phyloP scores from a whole-genome alignment of 2,888 invertebrate species.

The Drosophila algonquin region DNA sequence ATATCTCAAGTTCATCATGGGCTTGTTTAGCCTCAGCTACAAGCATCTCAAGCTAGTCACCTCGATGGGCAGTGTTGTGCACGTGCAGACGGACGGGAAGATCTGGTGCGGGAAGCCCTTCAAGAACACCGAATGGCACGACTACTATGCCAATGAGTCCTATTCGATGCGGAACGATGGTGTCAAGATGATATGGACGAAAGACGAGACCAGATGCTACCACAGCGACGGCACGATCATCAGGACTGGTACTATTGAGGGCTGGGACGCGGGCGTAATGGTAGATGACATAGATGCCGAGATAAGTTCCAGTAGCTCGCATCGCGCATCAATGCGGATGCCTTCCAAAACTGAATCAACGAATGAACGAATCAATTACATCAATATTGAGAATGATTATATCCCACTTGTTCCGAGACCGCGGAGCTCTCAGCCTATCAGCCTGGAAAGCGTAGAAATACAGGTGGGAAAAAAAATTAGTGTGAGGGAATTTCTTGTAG shows the following conservation, averaged over 20 bases:
- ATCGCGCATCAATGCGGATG: conserved; percentile 1
- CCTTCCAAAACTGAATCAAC: not conserved
- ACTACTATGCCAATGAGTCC: conserved; percentile 74
- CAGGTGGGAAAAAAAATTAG: not conserved
- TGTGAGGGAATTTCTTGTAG: not conserved
- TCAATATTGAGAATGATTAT: too few species aligned
- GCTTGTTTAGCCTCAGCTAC: conserved; percentile 62
- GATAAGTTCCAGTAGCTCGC: conserved; percentile 64
- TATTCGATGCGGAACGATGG: conserved; percentile 80
- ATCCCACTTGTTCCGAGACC: too few species aligned
- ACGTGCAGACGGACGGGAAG: conserved; percentile 52
- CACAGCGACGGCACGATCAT: conserved; percentile 78
- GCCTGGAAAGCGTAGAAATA: not conserved
- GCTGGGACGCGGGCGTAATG: conserved; percentile 32
- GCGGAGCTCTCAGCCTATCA: too few species aligned
- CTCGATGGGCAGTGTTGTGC: conserved; percentile 68
- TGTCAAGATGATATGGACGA: conserved; percentile 77
- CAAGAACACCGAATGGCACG: conserved; percentile 77
- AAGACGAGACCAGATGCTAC: conserved; percentile 66
- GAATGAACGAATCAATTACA: too few species aligned
- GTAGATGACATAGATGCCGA: conserved; percentile 66
- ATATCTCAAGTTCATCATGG: conserved; percentile 59
- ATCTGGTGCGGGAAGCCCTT: conserved; percentile 55
- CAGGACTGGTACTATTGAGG: conserved; percentile 48
- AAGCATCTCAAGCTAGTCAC: conserved; percentile 71